Percentiles rank a stretch among this genome's conserved stretches.
phyloP scores from a whole-genome alignment of 2,113 vertebrate species.

The Cairina moschata region DNA sequence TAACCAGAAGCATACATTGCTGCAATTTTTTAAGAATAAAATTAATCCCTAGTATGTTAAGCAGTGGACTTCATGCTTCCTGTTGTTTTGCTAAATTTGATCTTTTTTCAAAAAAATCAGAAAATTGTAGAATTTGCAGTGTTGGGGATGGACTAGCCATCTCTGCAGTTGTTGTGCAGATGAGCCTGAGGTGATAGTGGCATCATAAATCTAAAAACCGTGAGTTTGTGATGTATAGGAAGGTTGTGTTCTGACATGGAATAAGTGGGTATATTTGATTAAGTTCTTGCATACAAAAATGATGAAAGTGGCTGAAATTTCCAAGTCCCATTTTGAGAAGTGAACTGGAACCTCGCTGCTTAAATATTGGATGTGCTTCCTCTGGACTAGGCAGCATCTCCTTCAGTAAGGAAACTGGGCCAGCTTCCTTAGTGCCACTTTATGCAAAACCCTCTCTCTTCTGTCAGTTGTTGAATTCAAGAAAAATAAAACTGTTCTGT shows the following conservation, averaged over 20 bases:
- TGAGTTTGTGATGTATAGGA: not conserved
- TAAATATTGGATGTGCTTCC: too few relatives aligned
- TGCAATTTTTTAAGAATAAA: slow-evolving; percentile 46
- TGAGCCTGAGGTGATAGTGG: slow-evolving; percentile 11
- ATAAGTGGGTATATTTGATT: not conserved
- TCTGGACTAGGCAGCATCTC: not conserved
- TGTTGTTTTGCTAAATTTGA: not conserved
- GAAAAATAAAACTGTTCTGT: not conserved
- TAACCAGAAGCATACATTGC: slow-evolving; percentile 17
- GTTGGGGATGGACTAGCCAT: not conserved
- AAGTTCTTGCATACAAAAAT: not conserved
- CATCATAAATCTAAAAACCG: not conserved
- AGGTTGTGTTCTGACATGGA: not conserved
- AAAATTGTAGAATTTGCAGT: not conserved
- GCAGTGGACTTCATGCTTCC: not conserved
- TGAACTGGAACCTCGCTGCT: not conserved
- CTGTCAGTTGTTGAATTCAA: not conserved
- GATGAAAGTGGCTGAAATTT: not conserved
- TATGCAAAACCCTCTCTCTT: not conserved
- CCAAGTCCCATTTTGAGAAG: not conserved
- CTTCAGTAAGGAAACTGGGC: not conserved
- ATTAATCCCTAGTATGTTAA: not conserved
- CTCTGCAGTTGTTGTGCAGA: not conserved
- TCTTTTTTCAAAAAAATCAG: not conserved
- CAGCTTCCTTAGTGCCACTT: not conserved